These are phyloP conservation scores for Acutogordius australiensis DNA, from an alignment of 2,888 invertebrate genomes.

Conservation along the genomic window DNA sequence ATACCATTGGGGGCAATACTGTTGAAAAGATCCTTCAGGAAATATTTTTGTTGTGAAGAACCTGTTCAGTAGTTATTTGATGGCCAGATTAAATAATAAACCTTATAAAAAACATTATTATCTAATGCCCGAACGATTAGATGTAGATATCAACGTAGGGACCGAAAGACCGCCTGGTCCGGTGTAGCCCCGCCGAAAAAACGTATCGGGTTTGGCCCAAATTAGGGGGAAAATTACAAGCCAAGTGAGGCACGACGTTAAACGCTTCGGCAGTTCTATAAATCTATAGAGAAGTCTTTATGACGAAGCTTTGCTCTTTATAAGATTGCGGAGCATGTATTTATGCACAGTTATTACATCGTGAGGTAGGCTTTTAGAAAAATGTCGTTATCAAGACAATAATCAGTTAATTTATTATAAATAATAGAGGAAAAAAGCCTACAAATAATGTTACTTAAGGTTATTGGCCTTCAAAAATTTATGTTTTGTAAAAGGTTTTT, in stretches of 20 bases:
- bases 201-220: too few relatives aligned
- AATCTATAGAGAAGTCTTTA: conserved; percentile 18
- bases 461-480: background rate
- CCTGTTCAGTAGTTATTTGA: conserved; percentile 18
- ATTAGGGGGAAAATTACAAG: conserved; percentile 7
- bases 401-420: too few relatives aligned
- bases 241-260: conserved; percentile 21
- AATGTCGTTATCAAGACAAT: too few relatives aligned
- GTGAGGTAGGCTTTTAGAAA: conserved; percentile 16
- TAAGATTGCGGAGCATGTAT: conserved; percentile 13
- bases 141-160: conserved; percentile 14
- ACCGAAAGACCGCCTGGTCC: background rate
- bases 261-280: conserved; percentile 24
- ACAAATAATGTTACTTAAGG: background rate
- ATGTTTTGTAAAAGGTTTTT: background rate
- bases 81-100: conserved; percentile 20
- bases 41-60: conserved; percentile 14
- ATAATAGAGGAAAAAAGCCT: too few relatives aligned
- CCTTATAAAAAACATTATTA: conserved; percentile 22
- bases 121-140: conserved; percentile 18
- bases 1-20: background rate
- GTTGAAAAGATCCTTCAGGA: conserved; percentile 14
- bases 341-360: conserved; percentile 16
- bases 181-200: background rate
- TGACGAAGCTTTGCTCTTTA: conserved; percentile 13